Percentiles rank a stretch among this genome's conserved stretches.
Conservation (phyloP, 2,888 invertebrate genomes). For the Chelonus formosanus region DNA sequence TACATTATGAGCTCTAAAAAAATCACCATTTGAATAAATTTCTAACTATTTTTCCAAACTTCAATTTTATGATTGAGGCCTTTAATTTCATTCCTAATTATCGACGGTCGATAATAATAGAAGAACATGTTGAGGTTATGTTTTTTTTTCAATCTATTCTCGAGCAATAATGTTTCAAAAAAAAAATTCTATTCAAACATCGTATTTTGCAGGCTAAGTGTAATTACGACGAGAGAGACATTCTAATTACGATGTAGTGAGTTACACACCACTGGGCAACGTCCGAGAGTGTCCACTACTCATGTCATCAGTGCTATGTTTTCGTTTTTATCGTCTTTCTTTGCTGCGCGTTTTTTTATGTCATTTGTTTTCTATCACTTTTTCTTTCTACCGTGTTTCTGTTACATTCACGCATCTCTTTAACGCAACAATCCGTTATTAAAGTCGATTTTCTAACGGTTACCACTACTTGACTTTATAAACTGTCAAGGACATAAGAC, state of each 20-base stretch:
- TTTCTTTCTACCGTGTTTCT: slow-evolving; percentile 1
- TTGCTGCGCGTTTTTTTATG: not conserved
- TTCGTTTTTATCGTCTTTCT: slow-evolving; percentile 8
- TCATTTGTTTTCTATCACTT: not conserved
- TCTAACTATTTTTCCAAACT: not conserved
- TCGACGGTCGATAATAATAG: too few relatives aligned
- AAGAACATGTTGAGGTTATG: too few relatives aligned
- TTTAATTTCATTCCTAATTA: too few relatives aligned
- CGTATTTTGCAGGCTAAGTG: slow-evolving; percentile 9
- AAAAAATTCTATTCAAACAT: too few relatives aligned
- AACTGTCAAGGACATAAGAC: slow-evolving; percentile 38
- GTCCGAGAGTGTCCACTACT: slow-evolving; percentile 23
- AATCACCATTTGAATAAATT: slow-evolving; percentile 8
- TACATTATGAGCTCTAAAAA: slow-evolving; percentile 8
- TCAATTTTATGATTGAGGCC: too few relatives aligned
- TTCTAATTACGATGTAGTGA: slow-evolving; percentile 33
- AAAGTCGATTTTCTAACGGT: slow-evolving; percentile 43
- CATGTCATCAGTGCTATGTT: slow-evolving; percentile 28
- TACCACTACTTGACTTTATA: slow-evolving; percentile 37
- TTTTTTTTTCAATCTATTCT: too few relatives aligned
- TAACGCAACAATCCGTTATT: slow-evolving; percentile 34
- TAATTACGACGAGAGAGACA: slow-evolving; percentile 35
- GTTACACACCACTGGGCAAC: slow-evolving; percentile 27
- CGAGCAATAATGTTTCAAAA: too few relatives aligned
- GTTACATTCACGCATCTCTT: too few relatives aligned